These are phyloP conservation scores for Anastrepha obliqua DNA, from an alignment of 1,140 invertebrate genomes.

Conservation along the genomic window DNA sequence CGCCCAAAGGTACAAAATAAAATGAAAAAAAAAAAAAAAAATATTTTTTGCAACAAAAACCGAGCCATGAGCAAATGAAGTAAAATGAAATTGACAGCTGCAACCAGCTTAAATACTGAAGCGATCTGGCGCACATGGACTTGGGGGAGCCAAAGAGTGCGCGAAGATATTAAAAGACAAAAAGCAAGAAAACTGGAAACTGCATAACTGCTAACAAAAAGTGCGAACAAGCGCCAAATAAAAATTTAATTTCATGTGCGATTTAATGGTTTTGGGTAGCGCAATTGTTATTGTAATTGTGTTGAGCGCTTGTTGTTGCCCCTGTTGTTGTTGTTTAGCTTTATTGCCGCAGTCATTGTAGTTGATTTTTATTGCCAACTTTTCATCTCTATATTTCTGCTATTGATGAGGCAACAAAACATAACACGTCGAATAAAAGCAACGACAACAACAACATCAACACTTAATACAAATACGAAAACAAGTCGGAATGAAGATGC, in stretches of 20 bases:
- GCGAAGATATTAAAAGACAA: background rate
- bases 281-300: background rate
- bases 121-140: too few species aligned
- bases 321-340: background rate
- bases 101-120: background rate
- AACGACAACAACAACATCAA: background rate
- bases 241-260: conserved; percentile 23
- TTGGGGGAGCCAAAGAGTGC: background rate
- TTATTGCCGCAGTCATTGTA: background rate
- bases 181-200: background rate
- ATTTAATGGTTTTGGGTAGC: conserved; percentile 28
- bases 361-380: conserved; percentile 13
- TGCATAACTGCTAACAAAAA: background rate
- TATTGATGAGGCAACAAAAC: conserved; percentile 34
- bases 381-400: conserved; percentile 36
- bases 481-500: background rate
- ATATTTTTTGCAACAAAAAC: background rate
- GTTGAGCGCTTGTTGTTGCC: background rate
- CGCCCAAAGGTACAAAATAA: background rate
- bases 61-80: background rate
- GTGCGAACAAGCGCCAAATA: conserved; percentile 40
- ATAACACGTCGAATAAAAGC: too few species aligned
- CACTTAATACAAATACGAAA: background rate
- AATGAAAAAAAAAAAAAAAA: background rate
- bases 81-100: background rate